These are phyloP conservation scores for Ricordea florida DNA, from an alignment of 92 coral and sea anemone species.

Conservation along the genomic window DNA sequence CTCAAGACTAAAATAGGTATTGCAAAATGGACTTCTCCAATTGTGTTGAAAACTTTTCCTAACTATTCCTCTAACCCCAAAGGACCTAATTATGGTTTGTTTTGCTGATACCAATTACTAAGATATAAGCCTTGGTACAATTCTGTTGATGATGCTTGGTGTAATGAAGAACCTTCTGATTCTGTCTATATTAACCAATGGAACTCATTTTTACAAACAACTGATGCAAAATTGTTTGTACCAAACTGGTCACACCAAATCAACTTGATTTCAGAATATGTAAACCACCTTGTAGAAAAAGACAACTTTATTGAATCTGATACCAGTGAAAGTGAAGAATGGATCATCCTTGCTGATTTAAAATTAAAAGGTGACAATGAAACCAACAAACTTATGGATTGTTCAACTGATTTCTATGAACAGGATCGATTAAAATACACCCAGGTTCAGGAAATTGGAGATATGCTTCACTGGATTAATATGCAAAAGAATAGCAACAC, in stretches of 20 bases:
- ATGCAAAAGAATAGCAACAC: slow-evolving; percentile 24
- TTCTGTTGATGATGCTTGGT: slow-evolving; percentile 43
- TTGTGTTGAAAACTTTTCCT: slow-evolving; percentile 39
- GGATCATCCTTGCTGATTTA: slow-evolving; percentile 58
- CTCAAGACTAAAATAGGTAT: slow-evolving; percentile 15
- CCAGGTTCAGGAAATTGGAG: slow-evolving; percentile 27
- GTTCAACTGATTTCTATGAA: slow-evolving; percentile 10
- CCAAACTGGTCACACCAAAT: slow-evolving; percentile 44
- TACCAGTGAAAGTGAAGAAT: slow-evolving; percentile 46
- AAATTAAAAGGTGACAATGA: slow-evolving; percentile 12
- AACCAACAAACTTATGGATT: not conserved
- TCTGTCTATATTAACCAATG: slow-evolving; percentile 26
- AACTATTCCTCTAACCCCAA: slow-evolving; percentile 37
- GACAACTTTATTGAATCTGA: slow-evolving; percentile 14
- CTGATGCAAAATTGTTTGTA: slow-evolving; percentile 9
- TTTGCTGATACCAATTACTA: slow-evolving; percentile 52
- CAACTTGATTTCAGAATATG: slow-evolving; percentile 27
- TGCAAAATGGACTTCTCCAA: slow-evolving; percentile 10
- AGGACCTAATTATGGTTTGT: slow-evolving; percentile 39
- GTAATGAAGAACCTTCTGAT: slow-evolving; percentile 25
- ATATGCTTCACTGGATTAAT: slow-evolving; percentile 69
- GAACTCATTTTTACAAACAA: slow-evolving; percentile 30
- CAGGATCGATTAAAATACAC: slow-evolving; percentile 29
- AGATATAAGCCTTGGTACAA: slow-evolving; percentile 48
- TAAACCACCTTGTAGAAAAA: not conserved